Evolutionary conservation across 1,140 invertebrate species (phyloP).

Genomic region (Brachionus calyciflorus): DNA sequence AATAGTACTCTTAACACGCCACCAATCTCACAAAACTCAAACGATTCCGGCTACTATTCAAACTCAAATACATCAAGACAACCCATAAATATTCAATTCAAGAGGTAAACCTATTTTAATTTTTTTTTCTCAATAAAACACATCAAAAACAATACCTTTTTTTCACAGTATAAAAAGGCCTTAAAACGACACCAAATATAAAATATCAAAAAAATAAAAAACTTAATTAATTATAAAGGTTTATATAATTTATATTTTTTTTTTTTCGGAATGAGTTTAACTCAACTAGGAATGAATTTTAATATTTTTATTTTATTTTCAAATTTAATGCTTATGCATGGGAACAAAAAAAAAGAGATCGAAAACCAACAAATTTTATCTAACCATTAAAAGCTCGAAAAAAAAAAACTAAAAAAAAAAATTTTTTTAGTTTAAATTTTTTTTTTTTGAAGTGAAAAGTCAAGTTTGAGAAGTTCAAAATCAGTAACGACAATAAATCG

Average conservation of each 20-base stretch:
- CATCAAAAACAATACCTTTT: not conserved
- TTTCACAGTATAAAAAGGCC: conserved; percentile 29
- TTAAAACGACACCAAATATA: too few species aligned
- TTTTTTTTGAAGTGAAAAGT: conserved; percentile 9
- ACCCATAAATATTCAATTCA: conserved; percentile 25
- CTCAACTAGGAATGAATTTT: too few species aligned
- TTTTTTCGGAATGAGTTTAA: too few species aligned
- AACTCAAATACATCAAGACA: not conserved
- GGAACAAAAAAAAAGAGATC: too few species aligned
- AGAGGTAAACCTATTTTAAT: not conserved
- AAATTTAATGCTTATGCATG: too few species aligned
- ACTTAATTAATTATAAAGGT: too few species aligned
- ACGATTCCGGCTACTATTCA: conserved; percentile 14
- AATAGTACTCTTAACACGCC: not conserved
- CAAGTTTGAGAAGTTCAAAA: not conserved
- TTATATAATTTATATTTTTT: too few species aligned
- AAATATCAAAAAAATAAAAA: too few species aligned
- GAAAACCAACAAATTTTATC: too few species aligned
- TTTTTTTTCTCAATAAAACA: not conserved
- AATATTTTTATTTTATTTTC: too few species aligned
- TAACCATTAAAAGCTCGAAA: too few species aligned
- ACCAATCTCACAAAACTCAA: not conserved
- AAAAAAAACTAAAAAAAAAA: too few species aligned
- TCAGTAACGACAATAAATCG: not conserved
- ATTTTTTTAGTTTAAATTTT: not conserved